Base-by-base conservation (phyloP, 2,888 invertebrate genomes). In the Crocallis elinguaria region DNA sequence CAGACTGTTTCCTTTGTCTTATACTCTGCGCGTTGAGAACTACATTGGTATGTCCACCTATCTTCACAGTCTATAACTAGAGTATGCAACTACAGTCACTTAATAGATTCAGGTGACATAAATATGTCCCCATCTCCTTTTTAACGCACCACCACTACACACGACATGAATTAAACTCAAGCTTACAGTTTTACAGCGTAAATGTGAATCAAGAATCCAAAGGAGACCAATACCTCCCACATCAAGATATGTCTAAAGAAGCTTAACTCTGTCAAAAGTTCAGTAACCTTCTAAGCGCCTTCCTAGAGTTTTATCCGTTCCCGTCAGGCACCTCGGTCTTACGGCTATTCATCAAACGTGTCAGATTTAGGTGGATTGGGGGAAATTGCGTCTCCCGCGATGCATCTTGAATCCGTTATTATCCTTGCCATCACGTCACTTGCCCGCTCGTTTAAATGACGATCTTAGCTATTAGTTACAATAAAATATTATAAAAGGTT, bases 251-350 rank as follows among this genome's bases (percentile, higher is more conserved):
- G 17, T 12, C 29, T 30, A 7, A 30, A 39, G 30, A 11, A 29
- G 41, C 13, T 12, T 21, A 12, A 41, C 25, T 38, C 21, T 23
- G 13, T 11, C 29, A 3, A 41, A 41, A 59, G 59, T 59, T 59
- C 46, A 59, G 54, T 49, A 43, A 39, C 49, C 52, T 46, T 59
- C 49, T 51, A 41, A 55, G 59, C 41, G 49, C 44, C 42, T 49
- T 46, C 21, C 48, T 19, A 23, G 17, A 17, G 32, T 48, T 29
- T 39, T 25, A 42, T 36, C 19, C 29, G 17, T 30, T 17, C 30
- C 29, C 25, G 39, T 11, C 56, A 43, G 29, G 11, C 21, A n/a
- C 14, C 32, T 37, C 51, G 12, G 43, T 23, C 35, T 27, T 29
- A 0, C 3, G 19, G 37, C 41, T 41, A 52, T 52, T 44, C 41